phyloP scores from a whole-genome alignment of 2,888 invertebrate species.

The Euproctis similis region DNA sequence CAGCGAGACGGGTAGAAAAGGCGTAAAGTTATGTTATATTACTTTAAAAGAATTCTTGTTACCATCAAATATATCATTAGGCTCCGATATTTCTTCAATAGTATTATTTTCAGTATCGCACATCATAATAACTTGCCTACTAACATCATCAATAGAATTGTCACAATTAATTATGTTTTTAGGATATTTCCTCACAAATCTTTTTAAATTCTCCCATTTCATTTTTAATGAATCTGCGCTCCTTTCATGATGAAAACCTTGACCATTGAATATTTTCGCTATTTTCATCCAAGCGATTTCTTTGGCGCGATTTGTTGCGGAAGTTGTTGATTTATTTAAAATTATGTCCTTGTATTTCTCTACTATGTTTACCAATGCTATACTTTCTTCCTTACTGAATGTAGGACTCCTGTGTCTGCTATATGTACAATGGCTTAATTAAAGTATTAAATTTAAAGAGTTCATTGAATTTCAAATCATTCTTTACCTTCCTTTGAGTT shows the following conservation, averaged over 20 bases:
- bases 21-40: too few species aligned
- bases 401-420: conserved; percentile 46
- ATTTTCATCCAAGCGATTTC: conserved; percentile 52
- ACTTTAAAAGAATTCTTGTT: conserved; percentile 2
- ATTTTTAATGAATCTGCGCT: conserved; percentile 41
- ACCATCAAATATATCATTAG: conserved; percentile 19
- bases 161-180: conserved; percentile 35
- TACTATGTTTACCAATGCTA: conserved; percentile 40
- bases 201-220: conserved; percentile 62
- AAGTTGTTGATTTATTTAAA: conserved; percentile 46
- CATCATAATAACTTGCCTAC: conserved; percentile 34
- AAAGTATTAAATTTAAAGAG: too few species aligned
- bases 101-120: conserved; percentile 32
- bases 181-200: conserved; percentile 35
- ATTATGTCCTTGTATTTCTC: conserved; percentile 47
- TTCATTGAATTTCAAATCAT: too few species aligned
- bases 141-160: conserved; percentile 31
- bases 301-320: conserved; percentile 41
- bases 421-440: conserved; percentile 6
- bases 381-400: conserved; percentile 45
- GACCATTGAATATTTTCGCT: conserved; percentile 42
- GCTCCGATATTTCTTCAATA: conserved; percentile 15
- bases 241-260: conserved; percentile 36
- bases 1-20: too few species aligned
- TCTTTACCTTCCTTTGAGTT: too few species aligned